These are phyloP conservation scores for Apogon talboti DNA, from an alignment of 2,797 vertebrate genomes.

Conservation along the genomic window DNA sequence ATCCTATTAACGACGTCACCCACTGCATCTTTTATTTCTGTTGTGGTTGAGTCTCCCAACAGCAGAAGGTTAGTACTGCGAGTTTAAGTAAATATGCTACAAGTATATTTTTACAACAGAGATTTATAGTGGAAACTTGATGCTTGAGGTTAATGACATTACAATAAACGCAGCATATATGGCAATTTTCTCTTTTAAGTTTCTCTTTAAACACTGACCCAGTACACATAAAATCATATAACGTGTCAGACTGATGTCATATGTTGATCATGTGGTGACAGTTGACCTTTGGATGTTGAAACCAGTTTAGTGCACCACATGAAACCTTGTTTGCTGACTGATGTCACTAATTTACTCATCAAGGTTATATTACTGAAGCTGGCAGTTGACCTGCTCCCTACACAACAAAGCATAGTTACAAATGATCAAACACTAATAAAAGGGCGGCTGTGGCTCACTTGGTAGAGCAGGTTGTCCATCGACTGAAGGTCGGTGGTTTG, in stretches of 20 bases:
- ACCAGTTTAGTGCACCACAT: constrained; percentile 6
- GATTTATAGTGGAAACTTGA: not conserved
- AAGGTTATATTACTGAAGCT: too few species aligned
- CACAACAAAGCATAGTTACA: too few species aligned
- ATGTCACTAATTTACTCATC: not conserved
- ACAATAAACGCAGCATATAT: not conserved
- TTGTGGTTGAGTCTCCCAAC: too few species aligned
- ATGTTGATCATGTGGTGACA: not conserved
- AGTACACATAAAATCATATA: not conserved
- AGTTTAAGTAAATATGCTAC: too few species aligned
- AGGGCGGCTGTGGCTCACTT: too few species aligned
- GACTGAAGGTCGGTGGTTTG: too few species aligned
- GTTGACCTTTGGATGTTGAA: constrained; percentile 3
- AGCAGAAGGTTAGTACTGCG: too few species aligned
- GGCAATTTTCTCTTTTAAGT: not conserved
- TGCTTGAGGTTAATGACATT: not conserved
- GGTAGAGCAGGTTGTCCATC: too few species aligned
- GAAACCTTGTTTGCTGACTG: constrained; percentile 11
- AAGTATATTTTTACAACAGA: not conserved
- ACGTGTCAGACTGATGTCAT: constrained; percentile 32
- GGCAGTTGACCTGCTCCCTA: too few species aligned
- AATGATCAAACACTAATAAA: too few species aligned
- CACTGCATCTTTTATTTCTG: too few species aligned
- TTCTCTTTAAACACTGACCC: constrained; percentile 1
- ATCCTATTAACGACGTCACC: too few species aligned